Base-by-base conservation (phyloP, 37 sponge, comb jelly and placozoan species). In the Sycon ciliatum region DNA sequence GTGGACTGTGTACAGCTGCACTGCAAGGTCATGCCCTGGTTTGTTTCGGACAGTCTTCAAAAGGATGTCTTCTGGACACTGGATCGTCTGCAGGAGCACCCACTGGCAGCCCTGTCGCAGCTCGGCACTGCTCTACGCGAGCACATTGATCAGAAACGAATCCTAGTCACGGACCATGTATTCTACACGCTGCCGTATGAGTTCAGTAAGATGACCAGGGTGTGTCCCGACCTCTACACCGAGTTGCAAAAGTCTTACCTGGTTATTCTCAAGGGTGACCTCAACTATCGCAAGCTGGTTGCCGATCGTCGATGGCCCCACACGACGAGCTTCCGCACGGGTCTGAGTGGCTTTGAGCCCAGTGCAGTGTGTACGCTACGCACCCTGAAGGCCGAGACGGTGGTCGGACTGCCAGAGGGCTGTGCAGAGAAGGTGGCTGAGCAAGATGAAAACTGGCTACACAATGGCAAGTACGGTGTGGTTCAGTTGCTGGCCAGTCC, bases 211-310 rank as follows among this genome's bases (percentile, higher is more conserved):
- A 98, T 98, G 99, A 66, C 68, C 18, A 39, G 23, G 0, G 72
- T 89, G 9, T 73, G 88, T 0, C 81, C 87, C 18, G 99, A 92
- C 32, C 86, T 98, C 27, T 87, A 98, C 62, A 0, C 39, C 3
- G 30, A 58, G 0, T 79, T 98, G 5, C 52, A 76, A 1, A 56
- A 84, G 62, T 67, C 85, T 4, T 58, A 76, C 20, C 80, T 98
- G 20, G 82, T 87, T 2, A 38, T 98, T 55, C 83, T 98, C 78
- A 98, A 98, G 57, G 99, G 99, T 26, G 99, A 98, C 54, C 84
- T 98, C 32, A 98, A 98, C 79, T 93, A 98, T 57, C 85, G 99
- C 31, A 98, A 98, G 72, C 84, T 98, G 30, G 69, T 93, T 3
- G 87, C 81, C 2, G 99, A 98, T 57, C 49, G 99, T 31, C 83